Percentiles rank a stretch among this genome's conserved stretches.
Conservation (phyloP, 30 jellyfish, hydroid and myxozoan species). For the Aurelia aurita region DNA sequence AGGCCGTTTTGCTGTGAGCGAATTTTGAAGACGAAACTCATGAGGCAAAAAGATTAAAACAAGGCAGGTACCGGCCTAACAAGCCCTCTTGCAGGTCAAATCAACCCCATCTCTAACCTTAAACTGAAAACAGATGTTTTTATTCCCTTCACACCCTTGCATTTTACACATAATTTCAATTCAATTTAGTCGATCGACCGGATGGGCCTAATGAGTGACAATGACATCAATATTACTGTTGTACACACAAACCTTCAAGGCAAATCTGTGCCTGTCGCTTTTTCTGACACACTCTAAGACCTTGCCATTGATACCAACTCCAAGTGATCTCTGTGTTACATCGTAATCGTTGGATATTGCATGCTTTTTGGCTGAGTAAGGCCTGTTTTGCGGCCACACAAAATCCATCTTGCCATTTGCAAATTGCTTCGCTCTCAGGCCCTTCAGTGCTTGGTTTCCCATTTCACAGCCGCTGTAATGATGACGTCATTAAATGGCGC, state of each 20-base stretch:
- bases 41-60: no score
- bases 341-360: conserved; percentile 82
- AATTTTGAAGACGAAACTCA: no score
- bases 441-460: conserved; percentile 67
- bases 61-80: no score
- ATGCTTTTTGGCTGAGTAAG: conserved; percentile 77
- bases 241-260: conserved; percentile 78
- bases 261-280: conserved; percentile 81
- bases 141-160: no score
- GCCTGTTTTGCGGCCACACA: conserved; percentile 98
- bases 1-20: no score
- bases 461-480: conserved; percentile 26
- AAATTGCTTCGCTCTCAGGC: conserved; percentile 13
- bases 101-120: no score
- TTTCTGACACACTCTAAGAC: conserved; percentile 91
- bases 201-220: no score
- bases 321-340: conserved; percentile 86
- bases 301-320: conserved; percentile 97
- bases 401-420: conserved; percentile 70
- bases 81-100: no score
- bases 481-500: neutral
- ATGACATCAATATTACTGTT: neutral
- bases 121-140: no score
- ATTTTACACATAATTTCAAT: no score
- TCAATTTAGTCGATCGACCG: no score